These are phyloP conservation scores for Meteorus cinctellus DNA, from an alignment of 2,888 invertebrate genomes.

Conservation along the genomic window DNA sequence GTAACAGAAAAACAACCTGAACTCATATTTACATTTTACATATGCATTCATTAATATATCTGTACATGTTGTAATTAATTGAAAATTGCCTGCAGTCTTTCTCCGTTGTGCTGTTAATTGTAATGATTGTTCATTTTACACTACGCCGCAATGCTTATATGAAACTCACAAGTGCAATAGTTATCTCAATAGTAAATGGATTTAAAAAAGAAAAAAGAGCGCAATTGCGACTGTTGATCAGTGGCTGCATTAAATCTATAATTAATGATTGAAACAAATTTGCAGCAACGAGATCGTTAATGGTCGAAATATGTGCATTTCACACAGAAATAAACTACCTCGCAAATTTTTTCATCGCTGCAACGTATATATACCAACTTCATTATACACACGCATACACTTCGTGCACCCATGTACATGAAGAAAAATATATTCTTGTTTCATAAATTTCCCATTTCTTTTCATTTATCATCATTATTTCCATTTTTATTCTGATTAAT, in stretches of 20 bases:
- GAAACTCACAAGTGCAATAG: constrained; percentile 73
- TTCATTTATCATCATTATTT: constrained; percentile 19
- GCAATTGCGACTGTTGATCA: constrained; percentile 33
- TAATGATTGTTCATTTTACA: constrained; percentile 28
- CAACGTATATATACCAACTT: constrained; percentile 60
- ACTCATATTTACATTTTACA: constrained; percentile 36
- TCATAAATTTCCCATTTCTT: constrained; percentile 41
- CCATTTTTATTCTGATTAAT: neutral
- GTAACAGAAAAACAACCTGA: neutral
- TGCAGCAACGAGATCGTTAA: constrained; percentile 40
- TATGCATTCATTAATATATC: constrained; percentile 47
- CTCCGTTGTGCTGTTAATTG: constrained; percentile 58
- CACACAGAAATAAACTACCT: constrained; percentile 63
- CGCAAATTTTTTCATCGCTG: constrained; percentile 61
- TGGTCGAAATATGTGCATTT: constrained; percentile 46
- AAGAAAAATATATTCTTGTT: constrained; percentile 46
- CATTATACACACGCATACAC: constrained; percentile 49
- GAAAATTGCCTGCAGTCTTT: constrained; percentile 61
- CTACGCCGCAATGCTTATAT: constrained; percentile 55
- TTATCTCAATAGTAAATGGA: constrained; percentile 70
- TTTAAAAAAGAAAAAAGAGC: constrained; percentile 45
- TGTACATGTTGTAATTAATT: constrained; percentile 10
- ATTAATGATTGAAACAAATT: constrained; percentile 17
- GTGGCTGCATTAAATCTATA: constrained; percentile 16
- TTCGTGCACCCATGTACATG: constrained; percentile 44